A percentile compares a stretch with the other conserved stretches of the same genome.
Evolutionary conservation across 2,113 vertebrate genomes (phyloP).

Genomic region (Chinchilla lanigera): DNA sequence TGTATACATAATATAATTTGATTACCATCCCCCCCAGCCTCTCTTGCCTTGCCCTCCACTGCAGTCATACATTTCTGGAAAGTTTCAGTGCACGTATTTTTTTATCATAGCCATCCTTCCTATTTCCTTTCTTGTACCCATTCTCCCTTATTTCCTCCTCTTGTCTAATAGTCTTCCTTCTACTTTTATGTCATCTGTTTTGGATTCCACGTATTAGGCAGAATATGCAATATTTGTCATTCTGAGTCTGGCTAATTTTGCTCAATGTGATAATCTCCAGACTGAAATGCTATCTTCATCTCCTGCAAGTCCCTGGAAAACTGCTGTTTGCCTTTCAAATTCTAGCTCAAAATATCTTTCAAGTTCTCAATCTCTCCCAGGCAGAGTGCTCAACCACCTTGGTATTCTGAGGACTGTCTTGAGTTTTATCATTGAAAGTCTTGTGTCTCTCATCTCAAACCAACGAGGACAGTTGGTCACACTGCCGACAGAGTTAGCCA

Average conservation of each 20-base stretch:
- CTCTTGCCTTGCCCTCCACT: neutral
- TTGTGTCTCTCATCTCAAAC: neutral
- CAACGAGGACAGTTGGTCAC: neutral
- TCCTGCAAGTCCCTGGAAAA: neutral
- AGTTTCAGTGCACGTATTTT: neutral
- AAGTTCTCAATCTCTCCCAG: neutral
- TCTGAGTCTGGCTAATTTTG: neutral
- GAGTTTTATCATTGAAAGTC: neutral
- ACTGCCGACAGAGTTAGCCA: neutral
- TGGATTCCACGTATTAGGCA: neutral
- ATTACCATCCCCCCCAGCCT: neutral
- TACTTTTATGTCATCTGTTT: neutral
- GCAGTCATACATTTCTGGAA: neutral
- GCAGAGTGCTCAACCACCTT: neutral
- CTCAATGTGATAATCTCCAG: neutral
- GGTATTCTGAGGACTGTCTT: neutral
- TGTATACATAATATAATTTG: neutral
- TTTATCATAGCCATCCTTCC: neutral
- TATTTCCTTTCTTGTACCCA: neutral
- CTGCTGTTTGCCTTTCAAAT: neutral
- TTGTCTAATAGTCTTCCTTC: neutral
- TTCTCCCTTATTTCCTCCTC: neutral
- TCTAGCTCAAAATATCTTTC: slow-evolving; percentile 3
- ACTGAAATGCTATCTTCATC: neutral
- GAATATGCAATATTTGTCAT: neutral